phyloP scores from a whole-genome alignment of 2,888 invertebrate genomes.

The Plusia festucae region DNA sequence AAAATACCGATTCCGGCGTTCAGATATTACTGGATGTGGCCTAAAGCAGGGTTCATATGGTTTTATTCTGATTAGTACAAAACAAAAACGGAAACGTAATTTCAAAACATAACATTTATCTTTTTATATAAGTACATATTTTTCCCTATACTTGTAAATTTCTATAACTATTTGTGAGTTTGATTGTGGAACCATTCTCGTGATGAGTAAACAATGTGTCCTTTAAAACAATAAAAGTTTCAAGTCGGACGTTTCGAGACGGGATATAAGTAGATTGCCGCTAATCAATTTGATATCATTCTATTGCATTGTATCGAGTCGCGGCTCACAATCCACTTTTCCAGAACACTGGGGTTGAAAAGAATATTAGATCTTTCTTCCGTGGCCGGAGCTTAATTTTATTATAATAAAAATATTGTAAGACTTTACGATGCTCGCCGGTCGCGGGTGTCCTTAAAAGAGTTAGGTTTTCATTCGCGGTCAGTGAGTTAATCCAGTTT shows the following conservation, averaged over 20 bases:
- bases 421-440: background rate
- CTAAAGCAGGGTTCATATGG: conserved; percentile 13
- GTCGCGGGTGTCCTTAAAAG: background rate
- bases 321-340: conserved; percentile 13
- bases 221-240: conserved; percentile 5
- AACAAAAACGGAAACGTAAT: background rate
- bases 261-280: background rate
- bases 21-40: conserved; percentile 42
- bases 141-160: too few relatives aligned
- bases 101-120: too few relatives aligned
- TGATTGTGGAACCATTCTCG: too few relatives aligned
- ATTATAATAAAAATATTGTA: background rate
- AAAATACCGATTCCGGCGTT: conserved; percentile 58
- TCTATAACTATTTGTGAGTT: too few relatives aligned
- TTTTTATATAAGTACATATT: too few relatives aligned
- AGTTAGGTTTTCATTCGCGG: background rate
- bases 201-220: background rate
- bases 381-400: background rate
- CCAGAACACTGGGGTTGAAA: conserved; percentile 1
- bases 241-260: background rate
- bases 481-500: conserved; percentile 14
- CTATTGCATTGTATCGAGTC: conserved; percentile 21
- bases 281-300: conserved; percentile 36
- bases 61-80: background rate
- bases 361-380: conserved; percentile 14